These are phyloP conservation scores for Drosophila lacicola DNA, from an alignment of 2,888 invertebrate genomes.

Conservation along the genomic window DNA sequence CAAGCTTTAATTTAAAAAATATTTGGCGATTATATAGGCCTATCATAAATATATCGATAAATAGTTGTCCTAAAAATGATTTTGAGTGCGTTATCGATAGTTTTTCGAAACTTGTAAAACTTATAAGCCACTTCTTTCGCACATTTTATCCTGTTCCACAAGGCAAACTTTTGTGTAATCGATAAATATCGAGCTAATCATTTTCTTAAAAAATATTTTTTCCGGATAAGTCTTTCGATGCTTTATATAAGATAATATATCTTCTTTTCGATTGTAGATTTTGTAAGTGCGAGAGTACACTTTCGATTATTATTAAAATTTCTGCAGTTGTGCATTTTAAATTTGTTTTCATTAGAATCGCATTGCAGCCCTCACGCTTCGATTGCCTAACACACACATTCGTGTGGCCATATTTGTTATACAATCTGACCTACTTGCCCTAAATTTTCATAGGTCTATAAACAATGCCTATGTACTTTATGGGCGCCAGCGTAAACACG, in stretches of 20 bases:
- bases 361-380: neutral
- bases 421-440: slow-evolving; percentile 50
- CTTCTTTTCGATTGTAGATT: no score
- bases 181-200: neutral
- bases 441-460: slow-evolving; percentile 12
- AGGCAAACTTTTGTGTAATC: neutral
- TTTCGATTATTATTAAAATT: no score
- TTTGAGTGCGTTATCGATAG: neutral
- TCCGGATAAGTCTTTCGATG: no score
- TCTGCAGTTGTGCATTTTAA: neutral
- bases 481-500: slow-evolving; percentile 19
- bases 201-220: no score
- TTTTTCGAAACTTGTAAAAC: no score
- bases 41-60: neutral
- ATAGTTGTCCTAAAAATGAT: neutral
- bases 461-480: slow-evolving; percentile 24
- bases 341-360: neutral
- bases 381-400: slow-evolving; percentile 1
- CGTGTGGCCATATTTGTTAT: slow-evolving; percentile 19
- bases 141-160: no score
- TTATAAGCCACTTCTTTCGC: no score
- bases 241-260: no score
- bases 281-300: no score
- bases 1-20: no score
- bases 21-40: no score